These are phyloP conservation scores for Porites evermanni DNA, from an alignment of 92 coral and sea anemone species.

Conservation along the genomic window DNA sequence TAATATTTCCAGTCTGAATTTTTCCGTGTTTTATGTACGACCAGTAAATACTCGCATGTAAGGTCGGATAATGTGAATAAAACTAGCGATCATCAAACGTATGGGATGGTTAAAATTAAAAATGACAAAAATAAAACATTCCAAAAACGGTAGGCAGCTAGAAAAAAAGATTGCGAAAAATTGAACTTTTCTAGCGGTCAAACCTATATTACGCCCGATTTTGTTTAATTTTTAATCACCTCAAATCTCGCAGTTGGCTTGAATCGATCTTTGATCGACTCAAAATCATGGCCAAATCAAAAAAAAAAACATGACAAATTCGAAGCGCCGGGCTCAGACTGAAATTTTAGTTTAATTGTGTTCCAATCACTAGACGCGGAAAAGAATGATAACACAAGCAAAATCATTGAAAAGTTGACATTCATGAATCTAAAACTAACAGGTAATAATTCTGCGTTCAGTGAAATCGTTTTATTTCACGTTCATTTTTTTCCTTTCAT, in stretches of 20 bases:
- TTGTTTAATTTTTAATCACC: constrained; percentile 60
- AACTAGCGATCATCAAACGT: background rate
- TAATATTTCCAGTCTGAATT: background rate
- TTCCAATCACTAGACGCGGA: background rate
- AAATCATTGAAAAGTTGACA: constrained; percentile 10
- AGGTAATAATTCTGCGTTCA: constrained; percentile 4
- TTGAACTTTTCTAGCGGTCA: background rate
- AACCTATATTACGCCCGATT: constrained; percentile 39
- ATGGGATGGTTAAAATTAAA: background rate
- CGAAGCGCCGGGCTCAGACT: background rate
- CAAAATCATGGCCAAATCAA: constrained; percentile 8
- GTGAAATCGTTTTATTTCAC: constrained; percentile 23
- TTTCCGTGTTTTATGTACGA: constrained; percentile 20
- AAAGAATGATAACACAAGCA: constrained; percentile 28
- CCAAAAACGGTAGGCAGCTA: background rate
- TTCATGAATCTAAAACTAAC: constrained; percentile 31
- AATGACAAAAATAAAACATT: background rate
- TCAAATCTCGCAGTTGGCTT: constrained; percentile 14
- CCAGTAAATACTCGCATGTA: background rate
- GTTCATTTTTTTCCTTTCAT: constrained; percentile 22
- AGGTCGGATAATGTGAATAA: background rate
- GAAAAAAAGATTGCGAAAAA: background rate
- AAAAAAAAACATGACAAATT: constrained; percentile 12
- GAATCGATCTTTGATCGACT: constrained; percentile 47
- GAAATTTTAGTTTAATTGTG: background rate